Evolutionary conservation across 1,140 invertebrate species (phyloP), one percentile per base, ranked within the genome.

Genomic region (Patella vulgata): DNA sequence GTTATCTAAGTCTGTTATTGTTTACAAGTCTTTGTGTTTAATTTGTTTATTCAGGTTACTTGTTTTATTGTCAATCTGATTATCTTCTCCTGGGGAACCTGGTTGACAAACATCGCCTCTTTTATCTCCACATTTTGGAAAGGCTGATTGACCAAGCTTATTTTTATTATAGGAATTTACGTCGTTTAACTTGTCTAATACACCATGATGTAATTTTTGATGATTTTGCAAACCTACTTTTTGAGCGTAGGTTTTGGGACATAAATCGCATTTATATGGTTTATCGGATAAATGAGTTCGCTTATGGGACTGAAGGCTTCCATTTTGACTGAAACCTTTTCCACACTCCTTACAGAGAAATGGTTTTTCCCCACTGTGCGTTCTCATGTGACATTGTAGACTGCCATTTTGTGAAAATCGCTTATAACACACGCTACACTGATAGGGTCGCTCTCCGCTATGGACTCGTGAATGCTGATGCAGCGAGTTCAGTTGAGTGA

Each of bases 351-450:
- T 31, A 28, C 60, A 63, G 19, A 23, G 21, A 28, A 47, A 64
- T 0, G 62, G 54, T 31, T 51, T 64, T 31, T 59, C 54, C 9
- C 48, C 62, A 1, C 21, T 44, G 51, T 53, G 40, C 19, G 47
- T 44, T n/a, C 52, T 36, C 48, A 48, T 53, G 44, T 62, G 60
- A 3, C 46, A 53, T n/a, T 56, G 54, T 1, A 75, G 59, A 30
- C 57, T 53, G 12, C 65, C 63, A 1, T 36, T 39, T 21, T 62
- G 63, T 12, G 42, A 51, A 44, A 73, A 75, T 4, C 30, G 21
- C 39, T 55, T 44, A 46, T 95, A 92, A 83, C 95, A 97, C 80
- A 94, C 92, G 19, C 89, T 89, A 82, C 95, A 97, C 69, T 92
- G 90, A 40, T 39, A 56, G 6, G 55, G 46, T 12, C 30, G 33